Base-by-base conservation (phyloP, 2,113 vertebrate species). In the Carassius auratus region DNA sequence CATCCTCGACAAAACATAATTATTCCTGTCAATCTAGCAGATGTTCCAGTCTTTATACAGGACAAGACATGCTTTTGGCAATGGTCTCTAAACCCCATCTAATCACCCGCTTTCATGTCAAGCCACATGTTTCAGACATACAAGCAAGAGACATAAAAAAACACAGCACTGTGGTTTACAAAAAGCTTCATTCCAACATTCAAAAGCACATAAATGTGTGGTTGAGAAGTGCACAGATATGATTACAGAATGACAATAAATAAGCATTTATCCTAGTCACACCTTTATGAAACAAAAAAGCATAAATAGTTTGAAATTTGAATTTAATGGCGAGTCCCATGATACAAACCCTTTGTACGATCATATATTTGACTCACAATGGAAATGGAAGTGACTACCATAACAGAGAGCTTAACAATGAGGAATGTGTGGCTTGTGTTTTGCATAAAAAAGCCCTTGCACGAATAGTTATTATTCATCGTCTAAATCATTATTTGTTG, bases 41-140 rank as follows among this genome's bases (percentile, higher is more conserved):
- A 17, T 14, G 2, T 68, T 33, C 26, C 14, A 68, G 14, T 23
- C 45, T 76, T 50, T 9, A 19, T 19, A 77, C 76, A 77, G 0
- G 76, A 59, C 52, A 21, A 17, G 12, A 36, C 76, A 77, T 77
- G 76, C 21, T 77, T 76, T 57, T 77, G 38, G 38, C 38, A 42
- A 42, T 1, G 38, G 52, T 55, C 30, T 77, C 30, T 26, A 77
- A 77, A 77, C 52, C 52, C 26, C 52, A 30, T 57, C 14, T 57
- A 59, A 77, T 77, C 50, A 3, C 52, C 21, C 19, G 3, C 76
- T 77, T 77, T 77, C 33, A 77, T 77, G 76, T 57, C 23, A 77
- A 77, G 74, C 74, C 74, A 76, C n/a, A 52, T 76, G 5, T 50
- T 50, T 42, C 38, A 42, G 38, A 42, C 38, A 42, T 42, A 42